Conservation (phyloP, 2,888 invertebrate species). For the Pristionchus maxplancki region DNA sequence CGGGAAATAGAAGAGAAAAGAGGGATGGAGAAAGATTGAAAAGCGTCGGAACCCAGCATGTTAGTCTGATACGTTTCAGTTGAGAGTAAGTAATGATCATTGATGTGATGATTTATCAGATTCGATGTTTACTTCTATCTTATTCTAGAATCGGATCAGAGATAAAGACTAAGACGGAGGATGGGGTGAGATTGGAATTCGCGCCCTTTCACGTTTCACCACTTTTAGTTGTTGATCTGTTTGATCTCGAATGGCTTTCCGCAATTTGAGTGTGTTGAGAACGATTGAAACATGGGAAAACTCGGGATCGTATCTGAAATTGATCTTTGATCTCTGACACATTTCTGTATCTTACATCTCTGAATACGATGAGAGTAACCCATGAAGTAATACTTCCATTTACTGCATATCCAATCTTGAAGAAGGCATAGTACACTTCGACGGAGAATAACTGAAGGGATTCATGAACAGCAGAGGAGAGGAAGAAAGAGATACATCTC, state of each 20-base stretch:
- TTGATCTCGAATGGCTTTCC: neutral
- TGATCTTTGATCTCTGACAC: neutral
- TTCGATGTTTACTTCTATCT: neutral
- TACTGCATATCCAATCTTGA: neutral
- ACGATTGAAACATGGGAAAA: neutral
- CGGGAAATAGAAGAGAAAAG: neutral
- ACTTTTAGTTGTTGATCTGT: neutral
- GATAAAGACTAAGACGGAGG: neutral
- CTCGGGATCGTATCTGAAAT: neutral
- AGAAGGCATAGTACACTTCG: conserved; percentile 21
- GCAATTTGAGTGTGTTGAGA: neutral
- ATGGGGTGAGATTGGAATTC: neutral
- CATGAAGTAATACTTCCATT: conserved; percentile 13
- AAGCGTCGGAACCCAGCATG: neutral
- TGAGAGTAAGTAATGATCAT: conserved; percentile 1
- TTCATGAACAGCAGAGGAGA: neutral
- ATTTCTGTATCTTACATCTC: neutral
- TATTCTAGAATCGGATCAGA: neutral
- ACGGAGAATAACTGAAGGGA: neutral
- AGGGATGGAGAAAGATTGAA: neutral
- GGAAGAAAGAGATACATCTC: neutral
- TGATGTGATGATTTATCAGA: conserved; percentile 20
- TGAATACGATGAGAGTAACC: neutral
- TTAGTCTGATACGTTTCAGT: neutral
- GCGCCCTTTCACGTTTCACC: neutral